Evolutionary conservation across 2,797 vertebrate genomes (phyloP), one percentile per base, ranked within the genome.

Genomic region (Rhynchotus rufescens): DNA sequence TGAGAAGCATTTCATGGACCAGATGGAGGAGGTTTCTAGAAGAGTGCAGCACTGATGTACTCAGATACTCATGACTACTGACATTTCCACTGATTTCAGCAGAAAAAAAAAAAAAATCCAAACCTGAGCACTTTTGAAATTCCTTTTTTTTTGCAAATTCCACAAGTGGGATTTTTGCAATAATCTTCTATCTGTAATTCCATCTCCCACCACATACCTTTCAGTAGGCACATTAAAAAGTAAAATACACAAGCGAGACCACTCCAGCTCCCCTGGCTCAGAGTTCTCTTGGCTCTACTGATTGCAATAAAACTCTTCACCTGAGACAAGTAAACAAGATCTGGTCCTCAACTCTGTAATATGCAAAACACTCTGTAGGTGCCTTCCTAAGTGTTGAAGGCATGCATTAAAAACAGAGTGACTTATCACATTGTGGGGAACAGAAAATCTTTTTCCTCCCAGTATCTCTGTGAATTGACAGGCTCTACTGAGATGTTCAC

Each of bases 51-150:
- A 83, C 45, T 80, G 76, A 60, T 49, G 11, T 52, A 81, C 84
- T n/a, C 42, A 15, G 42, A 54, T 75, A 45, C 22, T 15, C 8
- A 77, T 74, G n/a, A 71, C 51, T 14, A 80, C 61, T 15, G 54
- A 82, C 85, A 86, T 52, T 52, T 59, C 42, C 42, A 36, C 28
- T 57, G 47, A 79, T 62, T 71, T 67, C 28, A 62, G 25, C 17
- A 64, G 54, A 90, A 86, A 17, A 71, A 30, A 61, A 67, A 67
- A 79, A 79, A 68, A 77, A 92, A 86, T 44, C 3, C 28, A 79
- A 12, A 80, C 36, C 16, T 13, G 25, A 83, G 36, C 4, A 59
- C 40, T 84, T 83, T 22, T 45, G 22, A 80, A 92, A 83, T 66
- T 80, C 51, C 16, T 78, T 75, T 62, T 75, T 62, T 56, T 59